These are phyloP conservation scores for Jaculus jaculus DNA, from an alignment of 2,113 vertebrate species.

Conservation along the genomic window DNA sequence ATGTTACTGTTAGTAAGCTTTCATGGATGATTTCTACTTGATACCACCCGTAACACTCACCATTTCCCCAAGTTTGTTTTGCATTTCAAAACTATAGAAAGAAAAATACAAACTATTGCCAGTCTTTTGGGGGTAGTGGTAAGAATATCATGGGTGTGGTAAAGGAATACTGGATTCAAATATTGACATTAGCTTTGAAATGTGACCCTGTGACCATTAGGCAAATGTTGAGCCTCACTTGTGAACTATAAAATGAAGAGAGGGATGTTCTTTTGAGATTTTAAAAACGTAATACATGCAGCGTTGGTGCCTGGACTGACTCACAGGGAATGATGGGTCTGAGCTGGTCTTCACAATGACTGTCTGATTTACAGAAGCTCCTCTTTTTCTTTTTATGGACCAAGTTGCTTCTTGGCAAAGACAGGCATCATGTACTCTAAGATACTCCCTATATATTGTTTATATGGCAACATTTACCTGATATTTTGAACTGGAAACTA, in stretches of 20 bases:
- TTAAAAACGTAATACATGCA: fast-evolving
- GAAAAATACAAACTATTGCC: neutral
- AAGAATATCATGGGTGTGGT: neutral
- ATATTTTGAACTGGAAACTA: neutral
- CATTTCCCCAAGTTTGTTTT: neutral
- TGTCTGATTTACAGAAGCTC: neutral
- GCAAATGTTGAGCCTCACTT: neutral
- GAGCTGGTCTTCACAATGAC: too few species aligned
- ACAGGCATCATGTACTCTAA: neutral
- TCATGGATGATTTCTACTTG: neutral
- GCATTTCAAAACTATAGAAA: neutral
- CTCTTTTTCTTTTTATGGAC: neutral
- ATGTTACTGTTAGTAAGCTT: neutral
- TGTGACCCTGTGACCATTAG: neutral
- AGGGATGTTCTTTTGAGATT: neutral
- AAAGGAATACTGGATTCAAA: neutral
- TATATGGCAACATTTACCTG: neutral
- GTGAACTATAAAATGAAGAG: neutral
- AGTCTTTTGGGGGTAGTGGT: neutral
- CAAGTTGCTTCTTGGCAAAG: neutral
- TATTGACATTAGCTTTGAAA: neutral
- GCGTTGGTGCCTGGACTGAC: neutral
- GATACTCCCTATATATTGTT: neutral
- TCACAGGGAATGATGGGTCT: neutral
- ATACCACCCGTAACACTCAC: neutral